These are phyloP conservation scores for Arrhamphus sclerolepis DNA, from an alignment of 2,797 vertebrate species.

Conservation along the genomic window DNA sequence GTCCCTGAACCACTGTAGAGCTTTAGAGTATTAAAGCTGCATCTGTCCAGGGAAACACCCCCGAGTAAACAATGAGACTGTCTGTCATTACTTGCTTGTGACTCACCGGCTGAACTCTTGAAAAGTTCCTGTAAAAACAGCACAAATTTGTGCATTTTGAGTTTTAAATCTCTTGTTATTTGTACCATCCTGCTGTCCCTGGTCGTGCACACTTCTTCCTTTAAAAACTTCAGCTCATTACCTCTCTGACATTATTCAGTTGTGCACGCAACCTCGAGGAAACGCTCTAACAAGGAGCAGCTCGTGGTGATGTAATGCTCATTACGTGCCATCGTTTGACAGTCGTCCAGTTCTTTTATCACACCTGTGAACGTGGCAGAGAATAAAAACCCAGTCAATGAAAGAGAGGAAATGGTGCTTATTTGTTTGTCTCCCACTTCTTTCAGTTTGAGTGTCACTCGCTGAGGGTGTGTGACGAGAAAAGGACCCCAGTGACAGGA, in stretches of 20 bases:
- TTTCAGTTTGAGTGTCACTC: no score
- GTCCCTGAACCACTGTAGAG: background rate
- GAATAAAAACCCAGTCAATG: no score
- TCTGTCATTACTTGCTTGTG: constrained; percentile 1
- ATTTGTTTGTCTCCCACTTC: no score
- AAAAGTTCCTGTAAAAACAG: background rate
- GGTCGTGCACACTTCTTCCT: background rate
- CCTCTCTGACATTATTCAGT: constrained; percentile 1
- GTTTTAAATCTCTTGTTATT: constrained; percentile 5
- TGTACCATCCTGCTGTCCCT: background rate
- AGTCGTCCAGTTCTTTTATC: background rate
- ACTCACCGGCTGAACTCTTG: background rate
- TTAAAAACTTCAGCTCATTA: no score
- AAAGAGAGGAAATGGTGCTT: no score
- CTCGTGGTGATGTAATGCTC: background rate
- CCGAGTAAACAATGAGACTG: background rate
- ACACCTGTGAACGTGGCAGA: no score
- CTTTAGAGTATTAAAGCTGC: constrained; percentile 2
- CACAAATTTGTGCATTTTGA: background rate
- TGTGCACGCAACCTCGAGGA: constrained; percentile 3
- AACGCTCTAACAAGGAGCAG: constrained; percentile 10
- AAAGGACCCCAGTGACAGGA: no score
- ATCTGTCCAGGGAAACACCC: background rate
- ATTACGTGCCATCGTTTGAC: constrained; percentile 14
- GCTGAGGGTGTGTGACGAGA: no score